phyloP scores from a whole-genome alignment of 2,888 invertebrate species.

The Drosophila mimetica region DNA sequence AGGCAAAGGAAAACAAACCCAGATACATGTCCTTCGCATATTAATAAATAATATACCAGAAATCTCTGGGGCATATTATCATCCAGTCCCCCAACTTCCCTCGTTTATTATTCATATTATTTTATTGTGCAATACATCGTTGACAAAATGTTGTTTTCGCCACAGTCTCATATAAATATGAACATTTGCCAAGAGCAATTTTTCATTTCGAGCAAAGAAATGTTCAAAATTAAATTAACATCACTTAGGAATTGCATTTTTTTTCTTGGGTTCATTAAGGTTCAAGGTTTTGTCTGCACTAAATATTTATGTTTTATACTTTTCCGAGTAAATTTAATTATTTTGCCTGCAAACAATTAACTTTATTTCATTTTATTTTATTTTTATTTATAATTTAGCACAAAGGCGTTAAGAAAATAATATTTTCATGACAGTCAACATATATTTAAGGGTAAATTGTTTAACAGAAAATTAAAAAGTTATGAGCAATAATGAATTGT shows the following conservation, averaged over 20 bases:
- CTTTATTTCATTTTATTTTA: no score
- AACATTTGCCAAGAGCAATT: slow-evolving; percentile 19
- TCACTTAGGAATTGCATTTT: not conserved
- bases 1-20: slow-evolving; percentile 4
- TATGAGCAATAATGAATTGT: no score
- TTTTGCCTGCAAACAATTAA: no score
- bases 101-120: slow-evolving; percentile 22
- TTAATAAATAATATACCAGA: slow-evolving; percentile 55
- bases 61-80: slow-evolving; percentile 19
- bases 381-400: no score
- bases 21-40: slow-evolving; percentile 47
- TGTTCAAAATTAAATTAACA: not conserved
- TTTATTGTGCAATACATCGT: slow-evolving; percentile 15
- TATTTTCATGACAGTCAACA: no score
- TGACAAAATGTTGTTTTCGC: slow-evolving; percentile 22
- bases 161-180: slow-evolving; percentile 10
- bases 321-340: no score
- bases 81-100: not conserved
- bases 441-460: no score
- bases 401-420: no score
- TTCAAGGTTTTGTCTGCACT: no score
- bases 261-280: no score
- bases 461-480: no score
- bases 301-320: no score
- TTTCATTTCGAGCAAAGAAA: not conserved